Conservation (phyloP, 2,888 invertebrate species). For the Tigriopus californicus region DNA sequence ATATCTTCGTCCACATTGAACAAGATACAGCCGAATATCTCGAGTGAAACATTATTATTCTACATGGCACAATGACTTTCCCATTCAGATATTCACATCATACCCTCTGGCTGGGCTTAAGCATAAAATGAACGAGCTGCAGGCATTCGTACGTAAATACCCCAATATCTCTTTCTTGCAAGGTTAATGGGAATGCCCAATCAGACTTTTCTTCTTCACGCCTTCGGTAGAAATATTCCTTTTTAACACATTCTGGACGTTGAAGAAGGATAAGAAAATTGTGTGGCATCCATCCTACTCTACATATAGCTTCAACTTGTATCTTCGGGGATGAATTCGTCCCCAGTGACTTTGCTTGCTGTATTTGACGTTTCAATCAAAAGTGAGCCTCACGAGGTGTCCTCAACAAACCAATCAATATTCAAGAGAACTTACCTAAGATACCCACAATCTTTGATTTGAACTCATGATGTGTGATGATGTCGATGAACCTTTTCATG, state of each 20-base stretch:
- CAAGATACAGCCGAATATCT: neutral
- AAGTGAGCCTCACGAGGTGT: neutral
- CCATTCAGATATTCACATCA: neutral
- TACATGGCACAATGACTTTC: neutral
- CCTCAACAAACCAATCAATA: neutral
- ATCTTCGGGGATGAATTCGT: too few relatives aligned
- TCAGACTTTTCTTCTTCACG: too few relatives aligned
- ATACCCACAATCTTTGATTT: slow-evolving; percentile 42
- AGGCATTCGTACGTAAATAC: too few relatives aligned
- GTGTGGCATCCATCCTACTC: too few relatives aligned
- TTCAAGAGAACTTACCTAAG: slow-evolving; percentile 32
- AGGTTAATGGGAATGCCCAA: too few relatives aligned
- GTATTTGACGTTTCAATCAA: neutral
- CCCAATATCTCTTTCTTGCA: too few relatives aligned
- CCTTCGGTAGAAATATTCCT: too few relatives aligned
- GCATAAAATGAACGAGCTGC: too few relatives aligned
- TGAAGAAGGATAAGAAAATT: too few relatives aligned
- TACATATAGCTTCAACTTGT: too few relatives aligned
- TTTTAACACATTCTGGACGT: too few relatives aligned
- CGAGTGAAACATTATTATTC: neutral
- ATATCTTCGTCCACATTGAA: neutral
- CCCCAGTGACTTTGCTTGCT: too few relatives aligned
- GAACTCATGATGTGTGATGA: slow-evolving; percentile 34
- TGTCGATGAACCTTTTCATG: slow-evolving; percentile 53
- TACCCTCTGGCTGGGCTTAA: neutral